These are phyloP conservation scores for Erebia ligea DNA, from an alignment of 2,888 invertebrate genomes.

Conservation along the genomic window DNA sequence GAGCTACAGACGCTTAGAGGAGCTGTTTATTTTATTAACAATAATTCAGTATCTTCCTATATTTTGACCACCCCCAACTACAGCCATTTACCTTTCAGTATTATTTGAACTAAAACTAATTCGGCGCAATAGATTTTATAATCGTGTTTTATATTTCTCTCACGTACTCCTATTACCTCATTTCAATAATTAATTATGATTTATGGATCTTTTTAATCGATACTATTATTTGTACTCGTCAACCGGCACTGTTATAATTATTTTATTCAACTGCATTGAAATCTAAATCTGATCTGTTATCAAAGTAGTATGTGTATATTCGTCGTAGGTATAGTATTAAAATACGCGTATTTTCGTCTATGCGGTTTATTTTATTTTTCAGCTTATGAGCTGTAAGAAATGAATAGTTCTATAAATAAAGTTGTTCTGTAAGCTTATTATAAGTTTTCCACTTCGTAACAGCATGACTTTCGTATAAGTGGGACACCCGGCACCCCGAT, in stretches of 20 bases:
- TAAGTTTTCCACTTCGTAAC: slow-evolving; percentile 50
- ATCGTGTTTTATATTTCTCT: not conserved
- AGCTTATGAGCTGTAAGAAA: not conserved
- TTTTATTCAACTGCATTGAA: not conserved
- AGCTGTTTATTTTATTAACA: not conserved
- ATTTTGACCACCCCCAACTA: not conserved
- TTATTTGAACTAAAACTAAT: slow-evolving; percentile 1
- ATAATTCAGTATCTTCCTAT: not conserved
- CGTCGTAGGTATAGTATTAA: too few relatives aligned
- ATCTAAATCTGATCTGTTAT: too few relatives aligned
- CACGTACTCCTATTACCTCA: not conserved
- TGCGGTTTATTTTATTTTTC: not conserved
- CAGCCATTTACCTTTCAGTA: not conserved
- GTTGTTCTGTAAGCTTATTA: slow-evolving; percentile 30
- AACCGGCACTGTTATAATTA: not conserved
- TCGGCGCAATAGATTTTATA: not conserved
- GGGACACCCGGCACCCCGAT: slow-evolving; percentile 69
- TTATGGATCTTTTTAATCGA: not conserved
- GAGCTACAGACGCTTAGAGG: too few relatives aligned
- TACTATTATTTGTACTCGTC: not conserved
- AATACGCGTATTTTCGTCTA: too few relatives aligned
- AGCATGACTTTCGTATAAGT: slow-evolving; percentile 69
- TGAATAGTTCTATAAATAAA: slow-evolving; percentile 22
- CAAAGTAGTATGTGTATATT: too few relatives aligned
- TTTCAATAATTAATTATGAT: not conserved